Percentiles rank a stretch among this genome's conserved stretches.
Conservation (phyloP, 2,888 invertebrate species). For the Caenorhabditis virilis region DNA sequence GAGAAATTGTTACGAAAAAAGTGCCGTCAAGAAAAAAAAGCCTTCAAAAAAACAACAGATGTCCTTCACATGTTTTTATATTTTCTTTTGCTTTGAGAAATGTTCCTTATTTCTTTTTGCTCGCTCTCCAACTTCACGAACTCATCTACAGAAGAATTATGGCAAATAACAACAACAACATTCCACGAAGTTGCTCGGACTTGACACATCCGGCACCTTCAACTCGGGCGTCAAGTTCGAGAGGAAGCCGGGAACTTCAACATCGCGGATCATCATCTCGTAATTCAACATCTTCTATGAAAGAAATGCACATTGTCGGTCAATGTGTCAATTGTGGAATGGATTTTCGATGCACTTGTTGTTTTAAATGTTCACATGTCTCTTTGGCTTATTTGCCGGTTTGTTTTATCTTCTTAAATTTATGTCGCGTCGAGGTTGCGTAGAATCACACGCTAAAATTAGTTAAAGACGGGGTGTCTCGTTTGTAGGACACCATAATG, state of each 20-base stretch:
- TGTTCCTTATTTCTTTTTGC: too few species aligned
- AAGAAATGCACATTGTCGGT: slow-evolving; percentile 50
- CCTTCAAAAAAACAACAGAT: background rate
- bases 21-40: too few species aligned
- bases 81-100: background rate
- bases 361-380: slow-evolving; percentile 49
- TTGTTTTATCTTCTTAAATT: too few species aligned
- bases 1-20: too few species aligned
- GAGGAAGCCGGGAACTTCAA: slow-evolving; percentile 28
- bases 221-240: slow-evolving; percentile 3
- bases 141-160: background rate
- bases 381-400: slow-evolving; percentile 51
- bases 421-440: too few species aligned
- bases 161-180: background rate
- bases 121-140: background rate
- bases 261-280: slow-evolving; percentile 32
- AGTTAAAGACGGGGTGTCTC: too few species aligned
- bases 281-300: slow-evolving; percentile 32
- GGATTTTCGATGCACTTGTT: slow-evolving; percentile 57
- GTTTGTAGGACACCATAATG: too few species aligned
- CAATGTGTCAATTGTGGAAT: slow-evolving; percentile 47
- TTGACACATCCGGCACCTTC: slow-evolving; percentile 24
- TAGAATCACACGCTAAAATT: too few species aligned
- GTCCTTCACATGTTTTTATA: background rate
- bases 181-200: slow-evolving; percentile 44